Evolutionary conservation across 1,140 invertebrate genomes (phyloP).

Genomic region (Temnothorax nylanderi): DNA sequence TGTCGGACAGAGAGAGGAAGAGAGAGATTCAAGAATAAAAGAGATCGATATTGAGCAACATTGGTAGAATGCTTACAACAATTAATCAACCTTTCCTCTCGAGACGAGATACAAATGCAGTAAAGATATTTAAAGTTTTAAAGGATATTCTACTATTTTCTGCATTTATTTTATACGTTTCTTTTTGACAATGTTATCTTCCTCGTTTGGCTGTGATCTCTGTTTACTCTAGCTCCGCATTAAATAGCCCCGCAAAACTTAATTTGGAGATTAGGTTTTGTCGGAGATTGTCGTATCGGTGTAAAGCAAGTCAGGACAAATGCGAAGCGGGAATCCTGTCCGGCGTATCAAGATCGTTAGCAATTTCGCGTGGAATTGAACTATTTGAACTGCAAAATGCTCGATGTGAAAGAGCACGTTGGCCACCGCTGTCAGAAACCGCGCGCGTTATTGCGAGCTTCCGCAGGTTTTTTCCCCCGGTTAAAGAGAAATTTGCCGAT

Average conservation of each 20-base stretch:
- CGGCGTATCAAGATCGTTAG: constrained; percentile 46
- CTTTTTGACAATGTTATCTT: neutral
- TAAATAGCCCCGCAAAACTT: too few relatives aligned
- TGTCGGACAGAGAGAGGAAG: neutral
- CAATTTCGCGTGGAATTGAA: constrained; percentile 42
- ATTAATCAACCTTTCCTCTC: constrained; percentile 4
- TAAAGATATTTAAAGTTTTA: neutral
- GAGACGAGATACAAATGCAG: neutral
- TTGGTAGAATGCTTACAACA: neutral
- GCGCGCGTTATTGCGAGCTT: constrained; percentile 45
- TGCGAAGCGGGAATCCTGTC: neutral
- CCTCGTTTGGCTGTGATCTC: neutral
- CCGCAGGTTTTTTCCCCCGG: neutral
- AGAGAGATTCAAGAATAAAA: neutral
- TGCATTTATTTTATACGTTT: neutral
- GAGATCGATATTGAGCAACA: constrained; percentile 5
- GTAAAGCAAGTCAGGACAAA: constrained; percentile 5
- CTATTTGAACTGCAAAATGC: neutral
- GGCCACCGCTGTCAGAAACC: constrained; percentile 32
- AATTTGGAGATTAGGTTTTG: constrained; percentile 33
- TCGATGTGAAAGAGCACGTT: constrained; percentile 17
- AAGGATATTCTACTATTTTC: neutral
- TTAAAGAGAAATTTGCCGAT: constrained; percentile 46
- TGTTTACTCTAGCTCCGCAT: neutral
- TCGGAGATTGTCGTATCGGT: too few relatives aligned